Conservation (phyloP, 1,140 invertebrate species). For the Cydia strobilella region DNA sequence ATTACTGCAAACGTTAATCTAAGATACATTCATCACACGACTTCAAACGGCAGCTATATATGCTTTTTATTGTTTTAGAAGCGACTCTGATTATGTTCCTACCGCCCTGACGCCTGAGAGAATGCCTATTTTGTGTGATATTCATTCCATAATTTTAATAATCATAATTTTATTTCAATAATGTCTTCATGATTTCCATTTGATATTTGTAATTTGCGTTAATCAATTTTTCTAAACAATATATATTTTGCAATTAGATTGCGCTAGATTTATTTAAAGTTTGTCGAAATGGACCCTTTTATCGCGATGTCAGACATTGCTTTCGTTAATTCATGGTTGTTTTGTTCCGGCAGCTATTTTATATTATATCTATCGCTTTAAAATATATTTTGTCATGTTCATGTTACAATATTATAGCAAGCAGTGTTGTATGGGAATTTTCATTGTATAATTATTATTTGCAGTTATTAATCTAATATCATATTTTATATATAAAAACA, state of each 20-base stretch:
- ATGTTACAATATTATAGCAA: conserved; percentile 36
- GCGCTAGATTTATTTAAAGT: conserved; percentile 68
- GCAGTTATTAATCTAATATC: conserved; percentile 73
- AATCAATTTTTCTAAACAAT: conserved; percentile 43
- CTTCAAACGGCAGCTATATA: conserved; percentile 50
- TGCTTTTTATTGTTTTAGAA: conserved; percentile 26
- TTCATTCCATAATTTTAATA: conserved; percentile 71
- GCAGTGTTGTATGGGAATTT: conserved; percentile 62
- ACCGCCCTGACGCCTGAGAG: conserved; percentile 44
- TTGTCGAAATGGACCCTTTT: conserved; percentile 44
- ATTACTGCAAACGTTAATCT: conserved; percentile 61
- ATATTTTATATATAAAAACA: conserved; percentile 77
- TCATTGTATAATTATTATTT: conserved; percentile 68
- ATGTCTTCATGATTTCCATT: conserved; percentile 60
- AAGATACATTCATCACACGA: conserved; percentile 51
- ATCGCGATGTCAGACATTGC: conserved; percentile 74
- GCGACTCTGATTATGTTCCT: conserved; percentile 28
- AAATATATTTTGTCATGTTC: conserved; percentile 26
- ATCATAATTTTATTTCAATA: conserved; percentile 66
- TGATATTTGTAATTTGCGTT: conserved; percentile 31
- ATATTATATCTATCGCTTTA: conserved; percentile 29
- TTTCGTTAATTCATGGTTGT: conserved; percentile 46
- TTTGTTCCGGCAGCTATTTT: conserved; percentile 42
- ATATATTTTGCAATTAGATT: conserved; percentile 69
- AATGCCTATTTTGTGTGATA: conserved; percentile 71